Conservation (phyloP, 2,113 vertebrate genomes). For the Oceanodroma tethys region DNA sequence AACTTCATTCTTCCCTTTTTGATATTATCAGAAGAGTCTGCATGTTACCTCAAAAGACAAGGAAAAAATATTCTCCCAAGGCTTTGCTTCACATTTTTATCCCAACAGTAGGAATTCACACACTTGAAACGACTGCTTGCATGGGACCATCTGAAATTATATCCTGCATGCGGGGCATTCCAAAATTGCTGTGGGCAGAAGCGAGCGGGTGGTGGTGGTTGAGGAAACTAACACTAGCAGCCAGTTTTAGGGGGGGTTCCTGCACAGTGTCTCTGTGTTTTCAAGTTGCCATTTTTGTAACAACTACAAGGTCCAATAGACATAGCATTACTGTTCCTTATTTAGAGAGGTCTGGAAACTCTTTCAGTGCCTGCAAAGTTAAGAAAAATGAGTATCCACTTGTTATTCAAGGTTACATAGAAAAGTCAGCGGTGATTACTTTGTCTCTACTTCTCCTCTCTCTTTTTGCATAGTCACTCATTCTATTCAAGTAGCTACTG, state of each 20-base stretch:
- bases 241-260: not conserved
- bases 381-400: not conserved
- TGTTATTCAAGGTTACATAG: not conserved
- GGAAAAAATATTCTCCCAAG: not conserved
- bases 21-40: not conserved
- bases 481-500: not conserved
- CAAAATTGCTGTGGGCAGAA: not conserved
- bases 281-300: not conserved
- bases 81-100: not conserved
- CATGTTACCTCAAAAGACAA: not conserved
- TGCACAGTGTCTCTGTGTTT: not conserved
- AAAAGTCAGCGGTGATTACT: not conserved
- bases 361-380: not conserved
- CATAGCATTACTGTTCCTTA: not conserved
- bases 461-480: not conserved
- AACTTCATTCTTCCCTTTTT: not conserved
- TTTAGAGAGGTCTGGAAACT: not conserved
- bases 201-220: rapidly evolving
- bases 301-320: not conserved
- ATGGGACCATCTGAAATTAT: not conserved
- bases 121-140: not conserved
- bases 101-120: not conserved
- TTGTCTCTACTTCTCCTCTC: not conserved
- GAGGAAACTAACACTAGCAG: not conserved
- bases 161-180: not conserved